Evolutionary conservation across 92 coral and sea anemone genomes (phyloP).

Genomic region (Epizoanthus fatuus): DNA sequence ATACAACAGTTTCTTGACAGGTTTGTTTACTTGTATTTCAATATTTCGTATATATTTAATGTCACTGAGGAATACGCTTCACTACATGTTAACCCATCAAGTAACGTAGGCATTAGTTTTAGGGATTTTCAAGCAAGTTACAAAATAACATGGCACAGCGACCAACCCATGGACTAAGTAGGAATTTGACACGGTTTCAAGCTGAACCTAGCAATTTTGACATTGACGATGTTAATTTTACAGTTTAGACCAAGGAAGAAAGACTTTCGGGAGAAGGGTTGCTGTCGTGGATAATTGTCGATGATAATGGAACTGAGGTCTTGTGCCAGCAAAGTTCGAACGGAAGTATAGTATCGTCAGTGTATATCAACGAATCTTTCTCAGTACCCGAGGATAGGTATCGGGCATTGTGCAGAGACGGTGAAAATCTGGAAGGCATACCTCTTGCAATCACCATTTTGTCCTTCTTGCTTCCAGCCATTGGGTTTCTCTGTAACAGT

Average conservation of each 20-base stretch:
- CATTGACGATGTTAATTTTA: not conserved
- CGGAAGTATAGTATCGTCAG: not conserved
- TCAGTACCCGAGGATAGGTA: not conserved
- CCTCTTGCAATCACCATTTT: not conserved
- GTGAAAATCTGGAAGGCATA: not conserved
- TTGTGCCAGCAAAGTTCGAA: conserved; percentile 21
- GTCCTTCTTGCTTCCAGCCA: conserved; percentile 7
- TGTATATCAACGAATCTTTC: conserved; percentile 3
- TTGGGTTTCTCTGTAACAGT: conserved; percentile 22
- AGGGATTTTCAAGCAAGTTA: too few relatives aligned
- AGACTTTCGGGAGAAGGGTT: not conserved
- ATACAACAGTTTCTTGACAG: too few relatives aligned
- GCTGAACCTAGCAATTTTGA: too few relatives aligned
- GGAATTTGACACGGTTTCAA: too few relatives aligned
- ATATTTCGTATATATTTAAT: too few relatives aligned
- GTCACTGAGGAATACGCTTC: too few relatives aligned
- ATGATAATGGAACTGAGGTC: conserved; percentile 16
- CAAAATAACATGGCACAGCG: too few relatives aligned
- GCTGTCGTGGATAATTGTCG: conserved; percentile 1
- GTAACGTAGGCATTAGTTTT: too few relatives aligned
- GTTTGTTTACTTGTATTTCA: too few relatives aligned
- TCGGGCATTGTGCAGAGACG: conserved; percentile 1
- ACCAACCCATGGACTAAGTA: too few relatives aligned
- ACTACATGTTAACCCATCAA: too few relatives aligned
- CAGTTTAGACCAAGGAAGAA: not conserved